Evolutionary conservation across 2,888 invertebrate species (phyloP).

Genomic region (Tricholauxania praeusta): DNA sequence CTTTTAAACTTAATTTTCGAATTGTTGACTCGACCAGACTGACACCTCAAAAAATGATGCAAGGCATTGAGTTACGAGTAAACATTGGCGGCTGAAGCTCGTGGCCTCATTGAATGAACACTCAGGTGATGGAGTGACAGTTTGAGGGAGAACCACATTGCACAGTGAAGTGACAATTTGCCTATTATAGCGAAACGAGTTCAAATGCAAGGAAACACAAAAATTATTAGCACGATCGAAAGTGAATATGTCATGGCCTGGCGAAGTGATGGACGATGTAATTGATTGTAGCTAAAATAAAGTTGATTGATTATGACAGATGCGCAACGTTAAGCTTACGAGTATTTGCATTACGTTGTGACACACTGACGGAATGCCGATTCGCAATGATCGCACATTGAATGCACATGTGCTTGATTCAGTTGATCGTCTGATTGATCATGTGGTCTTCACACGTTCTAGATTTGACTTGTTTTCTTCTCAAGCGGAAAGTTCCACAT

Average conservation of each 20-base stretch:
- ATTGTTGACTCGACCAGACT: not conserved
- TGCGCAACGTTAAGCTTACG: not conserved
- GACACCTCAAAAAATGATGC: slow-evolving; percentile 11
- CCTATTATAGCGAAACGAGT: not conserved
- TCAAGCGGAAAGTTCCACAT: not conserved
- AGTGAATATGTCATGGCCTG: not conserved
- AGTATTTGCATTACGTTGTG: no score
- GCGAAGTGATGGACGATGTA: slow-evolving; percentile 33
- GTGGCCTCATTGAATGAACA: not conserved
- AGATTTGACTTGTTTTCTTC: not conserved
- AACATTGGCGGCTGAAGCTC: not conserved
- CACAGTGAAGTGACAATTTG: not conserved
- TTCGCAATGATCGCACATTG: no score
- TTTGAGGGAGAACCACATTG: not conserved
- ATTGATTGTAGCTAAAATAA: slow-evolving; percentile 48
- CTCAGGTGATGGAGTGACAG: no score
- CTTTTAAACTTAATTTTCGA: slow-evolving; percentile 6
- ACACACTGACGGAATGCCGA: no score
- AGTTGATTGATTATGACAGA: slow-evolving; percentile 50
- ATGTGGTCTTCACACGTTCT: slow-evolving; percentile 9
- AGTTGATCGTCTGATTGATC: slow-evolving; percentile 4
- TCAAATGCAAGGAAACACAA: not conserved
- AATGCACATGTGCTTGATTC: no score
- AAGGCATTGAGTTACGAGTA: not conserved
- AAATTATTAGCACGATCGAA: not conserved